phyloP scores from a whole-genome alignment of 1,140 invertebrate species.

The Drosophila kikkawai region DNA sequence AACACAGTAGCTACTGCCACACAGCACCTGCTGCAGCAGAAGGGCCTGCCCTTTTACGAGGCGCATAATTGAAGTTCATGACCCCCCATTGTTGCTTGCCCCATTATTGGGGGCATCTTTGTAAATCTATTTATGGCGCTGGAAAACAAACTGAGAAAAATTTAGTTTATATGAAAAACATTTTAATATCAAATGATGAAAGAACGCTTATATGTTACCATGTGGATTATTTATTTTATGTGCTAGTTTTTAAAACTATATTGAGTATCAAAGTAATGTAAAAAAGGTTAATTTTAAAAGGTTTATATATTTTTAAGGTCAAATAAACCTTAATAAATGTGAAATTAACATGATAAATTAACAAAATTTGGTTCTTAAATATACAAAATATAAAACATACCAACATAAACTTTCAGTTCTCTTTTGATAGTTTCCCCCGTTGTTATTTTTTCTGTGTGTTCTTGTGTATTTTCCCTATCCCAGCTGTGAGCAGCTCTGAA shows the following conservation, averaged over 20 bases:
- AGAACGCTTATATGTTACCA: not conserved
- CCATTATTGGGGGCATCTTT: slow-evolving; percentile 32
- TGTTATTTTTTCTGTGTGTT: not conserved
- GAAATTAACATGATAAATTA: too few species aligned
- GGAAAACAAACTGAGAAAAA: slow-evolving; percentile 5
- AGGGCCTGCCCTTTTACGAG: slow-evolving; percentile 24
- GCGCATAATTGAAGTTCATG: slow-evolving; percentile 78
- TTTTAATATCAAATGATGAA: not conserved
- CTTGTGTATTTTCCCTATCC: not conserved
- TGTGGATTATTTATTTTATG: not conserved
- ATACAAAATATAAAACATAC: too few species aligned
- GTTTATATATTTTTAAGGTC: not conserved
- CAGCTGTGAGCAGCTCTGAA: slow-evolving; percentile 1
- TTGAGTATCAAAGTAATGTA: too few species aligned
- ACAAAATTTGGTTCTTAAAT: too few species aligned
- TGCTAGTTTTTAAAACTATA: too few species aligned
- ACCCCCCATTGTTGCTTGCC: slow-evolving; percentile 58
- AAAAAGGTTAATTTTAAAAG: not conserved
- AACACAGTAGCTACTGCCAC: slow-evolving; percentile 17
- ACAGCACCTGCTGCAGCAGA: slow-evolving; percentile 24
- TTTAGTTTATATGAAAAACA: fast-evolving
- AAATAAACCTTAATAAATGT: not conserved
- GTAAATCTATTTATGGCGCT: slow-evolving; percentile 36
- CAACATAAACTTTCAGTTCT: too few species aligned
- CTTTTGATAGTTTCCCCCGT: not conserved